Conservation (phyloP, 2,113 vertebrate genomes). For the Etheostoma spectabile region DNA sequence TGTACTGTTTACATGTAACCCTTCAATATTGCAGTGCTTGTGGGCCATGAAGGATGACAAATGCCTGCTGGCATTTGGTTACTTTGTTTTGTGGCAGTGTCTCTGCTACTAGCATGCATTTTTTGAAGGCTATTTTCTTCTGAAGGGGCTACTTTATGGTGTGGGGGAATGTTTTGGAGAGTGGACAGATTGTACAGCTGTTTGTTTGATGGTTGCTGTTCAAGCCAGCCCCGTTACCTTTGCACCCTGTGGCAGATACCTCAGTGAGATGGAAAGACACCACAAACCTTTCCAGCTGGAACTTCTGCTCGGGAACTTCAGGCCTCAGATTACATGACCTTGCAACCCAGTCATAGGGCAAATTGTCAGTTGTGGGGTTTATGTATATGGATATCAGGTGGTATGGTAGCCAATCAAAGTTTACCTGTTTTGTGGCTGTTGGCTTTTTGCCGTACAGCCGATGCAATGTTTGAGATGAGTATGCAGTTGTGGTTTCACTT, state of each 20-base stretch:
- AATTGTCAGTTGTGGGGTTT: constrained; percentile 52
- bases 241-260: constrained; percentile 65
- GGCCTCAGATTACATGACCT: constrained; percentile 56
- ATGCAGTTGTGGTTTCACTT: constrained; percentile 79
- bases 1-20: constrained; percentile 85
- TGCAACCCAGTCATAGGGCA: constrained; percentile 45
- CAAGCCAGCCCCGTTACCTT: constrained; percentile 64
- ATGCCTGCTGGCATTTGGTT: constrained; percentile 74
- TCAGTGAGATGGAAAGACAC: constrained; percentile 61
- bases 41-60: constrained; percentile 81
- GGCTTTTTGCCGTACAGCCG: constrained; percentile 53
- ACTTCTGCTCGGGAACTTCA: constrained; percentile 19
- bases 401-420: constrained; percentile 61
- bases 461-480: constrained; percentile 69
- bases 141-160: constrained; percentile 67
- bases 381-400: constrained; percentile 70
- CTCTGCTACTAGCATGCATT: constrained; percentile 69
- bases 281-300: constrained; percentile 46
- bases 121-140: constrained; percentile 76
- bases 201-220: constrained; percentile 66
- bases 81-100: constrained; percentile 80
- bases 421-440: constrained; percentile 70
- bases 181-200: constrained; percentile 65
- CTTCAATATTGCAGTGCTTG: constrained; percentile 78
- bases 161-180: constrained; percentile 59